phyloP scores from a whole-genome alignment of 37 sponge, comb jelly and placozoan species.

The Hormiphora californensis region DNA sequence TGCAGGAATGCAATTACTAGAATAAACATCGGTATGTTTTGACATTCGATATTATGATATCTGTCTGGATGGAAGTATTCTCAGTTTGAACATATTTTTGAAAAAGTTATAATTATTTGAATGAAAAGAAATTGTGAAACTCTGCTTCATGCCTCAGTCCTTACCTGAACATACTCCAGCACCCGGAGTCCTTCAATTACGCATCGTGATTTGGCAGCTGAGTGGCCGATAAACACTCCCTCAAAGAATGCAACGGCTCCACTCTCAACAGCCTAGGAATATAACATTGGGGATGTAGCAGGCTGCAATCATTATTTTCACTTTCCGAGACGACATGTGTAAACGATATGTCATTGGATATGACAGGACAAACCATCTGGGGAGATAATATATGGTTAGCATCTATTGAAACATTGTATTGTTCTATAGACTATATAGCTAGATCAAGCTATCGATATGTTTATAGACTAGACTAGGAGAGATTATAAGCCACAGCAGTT shows the following conservation, averaged over 20 bases:
- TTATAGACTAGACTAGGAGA: neutral
- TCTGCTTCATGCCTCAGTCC: neutral
- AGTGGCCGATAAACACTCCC: neutral
- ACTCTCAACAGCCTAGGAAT: neutral
- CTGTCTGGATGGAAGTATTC: too few relatives aligned
- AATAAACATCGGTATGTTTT: too few relatives aligned
- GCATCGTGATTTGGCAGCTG: neutral
- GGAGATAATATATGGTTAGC: neutral
- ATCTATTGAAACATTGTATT: neutral
- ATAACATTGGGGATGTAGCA: neutral
- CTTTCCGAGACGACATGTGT: neutral
- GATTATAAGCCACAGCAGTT: neutral
- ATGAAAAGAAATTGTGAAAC: too few relatives aligned
- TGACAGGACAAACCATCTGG: conserved; percentile 32
- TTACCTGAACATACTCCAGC: neutral
- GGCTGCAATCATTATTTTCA: neutral
- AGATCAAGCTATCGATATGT: neutral
- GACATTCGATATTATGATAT: too few relatives aligned
- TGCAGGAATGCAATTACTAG: too few relatives aligned
- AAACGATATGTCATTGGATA: neutral
- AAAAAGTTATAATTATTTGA: too few relatives aligned
- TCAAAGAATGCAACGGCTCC: neutral
- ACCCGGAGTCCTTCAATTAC: neutral
- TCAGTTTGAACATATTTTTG: too few relatives aligned
- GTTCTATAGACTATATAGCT: neutral